A percentile compares a stretch with the other conserved stretches of the same genome.
These are phyloP conservation scores for Diabrotica balteata DNA, from an alignment of 2,888 invertebrate genomes.

Conservation along the genomic window DNA sequence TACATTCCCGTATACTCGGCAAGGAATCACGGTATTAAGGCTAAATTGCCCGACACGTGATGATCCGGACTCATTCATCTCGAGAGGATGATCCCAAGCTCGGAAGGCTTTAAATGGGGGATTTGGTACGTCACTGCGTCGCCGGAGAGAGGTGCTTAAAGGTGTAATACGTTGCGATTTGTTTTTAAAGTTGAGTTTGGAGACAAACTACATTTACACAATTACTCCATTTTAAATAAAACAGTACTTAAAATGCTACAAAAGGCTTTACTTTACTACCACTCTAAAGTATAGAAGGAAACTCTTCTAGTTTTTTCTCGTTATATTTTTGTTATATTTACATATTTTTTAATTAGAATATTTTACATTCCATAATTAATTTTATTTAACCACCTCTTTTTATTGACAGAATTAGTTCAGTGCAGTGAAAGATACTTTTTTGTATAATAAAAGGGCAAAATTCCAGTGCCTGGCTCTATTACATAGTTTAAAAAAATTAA, in stretches of 20 bases:
- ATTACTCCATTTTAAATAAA: background rate
- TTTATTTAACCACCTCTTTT: no score
- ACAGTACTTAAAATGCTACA: background rate
- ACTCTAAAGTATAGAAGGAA: no score
- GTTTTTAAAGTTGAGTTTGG: conserved; percentile 5
- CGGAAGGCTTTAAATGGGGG: conserved; percentile 16
- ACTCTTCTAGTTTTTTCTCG: no score
- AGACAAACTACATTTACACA: background rate
- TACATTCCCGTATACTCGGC: conserved; percentile 9
- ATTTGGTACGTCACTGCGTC: conserved; percentile 9
- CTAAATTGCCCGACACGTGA: conserved; percentile 25
- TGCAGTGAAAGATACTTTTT: no score
- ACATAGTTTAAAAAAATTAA: no score
- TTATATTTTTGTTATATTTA: no score
- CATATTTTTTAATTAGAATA: no score
- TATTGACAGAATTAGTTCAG: no score
- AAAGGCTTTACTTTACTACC: background rate
- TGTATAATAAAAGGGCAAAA: no score
- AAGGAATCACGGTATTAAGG: conserved; percentile 17
- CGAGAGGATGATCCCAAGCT: conserved; percentile 17
- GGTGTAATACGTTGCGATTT: conserved; percentile 4
- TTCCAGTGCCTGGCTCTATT: no score
- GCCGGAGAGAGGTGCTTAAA: background rate
- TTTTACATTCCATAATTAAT: no score
- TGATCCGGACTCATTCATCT: conserved; percentile 22